Conservation (phyloP, 2,113 vertebrate species). For the Cairina moschata region DNA sequence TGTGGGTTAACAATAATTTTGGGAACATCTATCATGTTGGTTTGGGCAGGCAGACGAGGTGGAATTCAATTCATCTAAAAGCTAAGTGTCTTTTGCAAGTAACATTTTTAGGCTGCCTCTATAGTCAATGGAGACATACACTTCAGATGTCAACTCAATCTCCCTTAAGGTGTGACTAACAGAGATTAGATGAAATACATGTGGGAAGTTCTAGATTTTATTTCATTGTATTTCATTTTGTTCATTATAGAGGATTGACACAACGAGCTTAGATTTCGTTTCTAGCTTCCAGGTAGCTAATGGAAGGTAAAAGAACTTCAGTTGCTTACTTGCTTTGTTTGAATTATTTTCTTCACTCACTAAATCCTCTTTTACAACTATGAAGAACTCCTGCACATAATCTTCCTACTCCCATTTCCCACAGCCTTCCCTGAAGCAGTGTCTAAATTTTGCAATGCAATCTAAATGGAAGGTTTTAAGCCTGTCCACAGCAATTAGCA, state of each 20-base stretch:
- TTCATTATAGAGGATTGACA: not conserved
- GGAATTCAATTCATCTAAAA: not conserved
- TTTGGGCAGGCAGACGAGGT: not conserved
- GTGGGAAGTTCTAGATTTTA: not conserved
- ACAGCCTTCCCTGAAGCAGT: not conserved
- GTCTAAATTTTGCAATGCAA: not conserved
- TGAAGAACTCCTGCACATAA: not conserved
- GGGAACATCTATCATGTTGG: not conserved
- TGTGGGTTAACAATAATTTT: not conserved
- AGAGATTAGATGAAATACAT: not conserved
- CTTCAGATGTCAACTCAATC: not conserved
- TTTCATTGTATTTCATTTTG: not conserved
- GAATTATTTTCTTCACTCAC: not conserved
- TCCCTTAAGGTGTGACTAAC: not conserved
- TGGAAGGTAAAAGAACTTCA: not conserved
- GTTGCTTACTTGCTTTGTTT: not conserved
- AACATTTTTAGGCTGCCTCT: not conserved
- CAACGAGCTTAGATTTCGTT: not conserved
- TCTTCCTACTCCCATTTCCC: not conserved
- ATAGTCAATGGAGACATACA: not conserved
- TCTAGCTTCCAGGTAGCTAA: not conserved
- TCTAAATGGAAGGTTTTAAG: not conserved
- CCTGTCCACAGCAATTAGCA: not conserved
- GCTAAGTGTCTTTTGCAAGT: not conserved
- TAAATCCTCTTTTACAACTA: not conserved